These are phyloP conservation scores for Chymomyza amoena DNA, from an alignment of 2,888 invertebrate species.

Conservation along the genomic window DNA sequence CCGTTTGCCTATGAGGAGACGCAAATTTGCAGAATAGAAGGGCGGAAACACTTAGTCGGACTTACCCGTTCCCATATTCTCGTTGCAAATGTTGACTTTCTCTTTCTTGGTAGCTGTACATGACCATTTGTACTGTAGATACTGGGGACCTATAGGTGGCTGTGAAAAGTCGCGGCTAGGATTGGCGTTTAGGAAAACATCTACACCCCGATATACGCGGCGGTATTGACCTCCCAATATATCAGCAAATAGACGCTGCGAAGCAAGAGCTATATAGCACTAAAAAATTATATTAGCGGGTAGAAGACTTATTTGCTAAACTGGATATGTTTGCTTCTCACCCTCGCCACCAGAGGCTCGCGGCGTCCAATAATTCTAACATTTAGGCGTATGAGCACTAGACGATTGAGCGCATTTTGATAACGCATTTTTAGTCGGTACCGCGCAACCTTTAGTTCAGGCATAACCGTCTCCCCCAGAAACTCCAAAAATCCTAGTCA, in stretches of 20 bases:
- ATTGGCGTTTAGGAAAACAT: constrained; percentile 21
- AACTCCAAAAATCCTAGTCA: constrained; percentile 25
- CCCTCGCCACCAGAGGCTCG: constrained; percentile 32
- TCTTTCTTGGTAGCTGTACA: constrained; percentile 18
- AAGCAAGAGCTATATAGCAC: constrained; percentile 38
- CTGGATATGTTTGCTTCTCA: constrained; percentile 6
- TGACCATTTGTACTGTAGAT: constrained; percentile 28
- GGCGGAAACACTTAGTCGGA: not conserved
- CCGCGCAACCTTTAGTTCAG: constrained; percentile 32
- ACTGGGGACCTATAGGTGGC: constrained; percentile 5
- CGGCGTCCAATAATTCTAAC: constrained; percentile 28
- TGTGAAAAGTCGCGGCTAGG: constrained; percentile 39
- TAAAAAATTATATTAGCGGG: not conserved
- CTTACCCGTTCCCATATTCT: constrained; percentile 36
- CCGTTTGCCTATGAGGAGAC: constrained; percentile 11
- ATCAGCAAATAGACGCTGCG: constrained; percentile 32
- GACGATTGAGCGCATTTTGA: constrained; percentile 29
- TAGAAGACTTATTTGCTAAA: not conserved
- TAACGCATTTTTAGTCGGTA: constrained; percentile 28
- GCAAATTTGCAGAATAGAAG: not conserved
- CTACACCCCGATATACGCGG: constrained; percentile 33
- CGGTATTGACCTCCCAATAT: constrained; percentile 34
- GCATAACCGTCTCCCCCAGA: constrained; percentile 34
- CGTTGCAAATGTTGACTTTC: constrained; percentile 11
- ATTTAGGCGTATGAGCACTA: constrained; percentile 31